Evolutionary conservation across 2,113 vertebrate species (phyloP).

Genomic region (Cephalopholis sonnerati): DNA sequence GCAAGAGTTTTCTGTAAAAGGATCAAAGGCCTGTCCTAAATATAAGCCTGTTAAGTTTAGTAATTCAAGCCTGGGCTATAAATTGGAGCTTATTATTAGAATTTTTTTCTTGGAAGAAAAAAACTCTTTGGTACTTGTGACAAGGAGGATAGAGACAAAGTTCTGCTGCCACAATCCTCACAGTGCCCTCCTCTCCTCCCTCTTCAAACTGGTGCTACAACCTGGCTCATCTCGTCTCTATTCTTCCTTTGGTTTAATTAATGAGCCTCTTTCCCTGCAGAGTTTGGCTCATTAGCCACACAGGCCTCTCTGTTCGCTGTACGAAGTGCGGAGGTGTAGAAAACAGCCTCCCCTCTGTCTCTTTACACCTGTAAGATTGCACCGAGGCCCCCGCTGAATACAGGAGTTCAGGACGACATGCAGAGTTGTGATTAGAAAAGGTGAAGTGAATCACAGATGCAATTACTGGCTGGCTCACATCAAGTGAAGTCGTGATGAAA

Average conservation of each 20-base stretch:
- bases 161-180: background rate
- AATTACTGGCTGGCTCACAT: constrained; percentile 18
- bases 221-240: background rate
- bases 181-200: background rate
- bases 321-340: constrained; percentile 2
- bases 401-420: background rate
- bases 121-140: no score
- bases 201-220: background rate
- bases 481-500: background rate
- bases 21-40: no score
- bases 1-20: no score
- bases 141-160: background rate
- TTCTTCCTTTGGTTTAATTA: constrained; percentile 23
- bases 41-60: no score
- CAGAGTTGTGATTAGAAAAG: constrained; percentile 18
- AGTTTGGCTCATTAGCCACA: constrained; percentile 38
- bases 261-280: constrained; percentile 16
- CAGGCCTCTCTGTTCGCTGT: background rate
- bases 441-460: background rate
- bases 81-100: no score
- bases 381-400: background rate
- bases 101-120: no score
- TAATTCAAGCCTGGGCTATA: no score
- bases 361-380: constrained; percentile 27
- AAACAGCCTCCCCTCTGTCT: background rate